Evolutionary conservation across 2,797 vertebrate genomes (phyloP).

Genomic region (Apogon hyalosoma): DNA sequence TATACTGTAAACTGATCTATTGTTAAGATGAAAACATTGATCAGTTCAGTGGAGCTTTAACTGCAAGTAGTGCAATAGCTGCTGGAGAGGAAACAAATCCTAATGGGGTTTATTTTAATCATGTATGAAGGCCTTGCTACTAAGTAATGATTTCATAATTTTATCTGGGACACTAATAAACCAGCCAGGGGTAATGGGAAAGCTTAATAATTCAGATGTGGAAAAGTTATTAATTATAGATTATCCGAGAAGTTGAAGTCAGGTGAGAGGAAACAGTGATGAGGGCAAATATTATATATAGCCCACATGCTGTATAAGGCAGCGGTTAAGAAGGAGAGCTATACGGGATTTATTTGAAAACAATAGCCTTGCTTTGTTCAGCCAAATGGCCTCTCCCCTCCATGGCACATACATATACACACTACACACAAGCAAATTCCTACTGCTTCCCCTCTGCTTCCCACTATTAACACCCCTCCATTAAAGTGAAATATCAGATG

Average conservation of each 20-base stretch:
- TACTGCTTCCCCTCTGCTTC: slow-evolving; percentile 20
- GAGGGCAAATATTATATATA: slow-evolving; percentile 3
- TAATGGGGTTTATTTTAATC: slow-evolving; percentile 41
- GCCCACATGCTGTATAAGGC: too few relatives aligned
- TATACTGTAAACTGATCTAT: background rate
- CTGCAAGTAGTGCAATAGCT: background rate
- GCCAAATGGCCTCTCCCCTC: slow-evolving; percentile 35
- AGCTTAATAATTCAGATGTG: slow-evolving; percentile 46
- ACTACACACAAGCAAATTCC: slow-evolving; percentile 7
- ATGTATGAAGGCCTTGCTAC: slow-evolving; percentile 33
- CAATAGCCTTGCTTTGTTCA: slow-evolving; percentile 20
- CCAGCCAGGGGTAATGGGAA: slow-evolving; percentile 39
- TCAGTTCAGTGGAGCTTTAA: background rate
- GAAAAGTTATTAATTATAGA: slow-evolving; percentile 55
- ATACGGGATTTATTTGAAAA: slow-evolving; percentile 24
- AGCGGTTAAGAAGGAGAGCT: slow-evolving; percentile 25
- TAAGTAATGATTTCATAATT: slow-evolving; percentile 50
- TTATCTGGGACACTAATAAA: slow-evolving; percentile 54
- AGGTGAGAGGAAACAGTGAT: slow-evolving; percentile 21
- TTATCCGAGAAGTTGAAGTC: slow-evolving; percentile 45
- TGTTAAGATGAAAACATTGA: slow-evolving; percentile 13
- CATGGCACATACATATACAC: slow-evolving; percentile 14
- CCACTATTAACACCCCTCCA: slow-evolving; percentile 60
- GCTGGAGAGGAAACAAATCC: slow-evolving; percentile 11
- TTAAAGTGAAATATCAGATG: slow-evolving; percentile 77